Conservation (phyloP, 2,797 vertebrate genomes). For the Helostoma temminkii region DNA sequence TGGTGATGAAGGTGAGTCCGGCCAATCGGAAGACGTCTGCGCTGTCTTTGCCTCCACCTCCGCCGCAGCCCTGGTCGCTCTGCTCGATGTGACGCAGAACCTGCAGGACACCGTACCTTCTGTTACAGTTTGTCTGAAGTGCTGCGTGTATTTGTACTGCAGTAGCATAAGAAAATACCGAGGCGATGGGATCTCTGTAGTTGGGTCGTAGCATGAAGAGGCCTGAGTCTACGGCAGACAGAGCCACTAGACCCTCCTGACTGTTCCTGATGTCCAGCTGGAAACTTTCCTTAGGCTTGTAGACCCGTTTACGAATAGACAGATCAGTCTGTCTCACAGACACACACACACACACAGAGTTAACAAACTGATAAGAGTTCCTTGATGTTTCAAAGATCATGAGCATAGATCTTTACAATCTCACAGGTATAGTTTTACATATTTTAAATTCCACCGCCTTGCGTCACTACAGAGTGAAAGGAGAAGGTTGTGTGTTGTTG, state of each 20-base stretch:
- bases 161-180: no score
- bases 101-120: conserved; percentile 71
- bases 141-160: no score
- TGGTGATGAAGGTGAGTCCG: conserved; percentile 93
- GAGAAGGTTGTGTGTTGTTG: background rate
- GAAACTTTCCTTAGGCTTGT: conserved; percentile 84
- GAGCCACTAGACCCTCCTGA: conserved; percentile 84
- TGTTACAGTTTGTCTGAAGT: conserved; percentile 23
- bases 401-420: no score
- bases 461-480: background rate
- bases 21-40: conserved; percentile 87
- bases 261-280: conserved; percentile 78
- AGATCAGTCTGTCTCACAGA: conserved; percentile 80
- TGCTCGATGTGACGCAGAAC: conserved; percentile 85
- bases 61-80: conserved; percentile 92
- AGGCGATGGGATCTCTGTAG: conserved; percentile 80
- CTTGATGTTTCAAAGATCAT: no score
- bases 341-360: conserved; percentile 32
- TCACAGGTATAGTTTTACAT: no score
- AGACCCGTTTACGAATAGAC: conserved; percentile 26
- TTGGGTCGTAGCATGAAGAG: conserved; percentile 82
- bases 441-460: no score
- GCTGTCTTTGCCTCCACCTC: conserved; percentile 89
- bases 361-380: no score
- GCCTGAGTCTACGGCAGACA: conserved; percentile 88